phyloP scores from a whole-genome alignment of 2,888 invertebrate species.

The Aelia acuminata region DNA sequence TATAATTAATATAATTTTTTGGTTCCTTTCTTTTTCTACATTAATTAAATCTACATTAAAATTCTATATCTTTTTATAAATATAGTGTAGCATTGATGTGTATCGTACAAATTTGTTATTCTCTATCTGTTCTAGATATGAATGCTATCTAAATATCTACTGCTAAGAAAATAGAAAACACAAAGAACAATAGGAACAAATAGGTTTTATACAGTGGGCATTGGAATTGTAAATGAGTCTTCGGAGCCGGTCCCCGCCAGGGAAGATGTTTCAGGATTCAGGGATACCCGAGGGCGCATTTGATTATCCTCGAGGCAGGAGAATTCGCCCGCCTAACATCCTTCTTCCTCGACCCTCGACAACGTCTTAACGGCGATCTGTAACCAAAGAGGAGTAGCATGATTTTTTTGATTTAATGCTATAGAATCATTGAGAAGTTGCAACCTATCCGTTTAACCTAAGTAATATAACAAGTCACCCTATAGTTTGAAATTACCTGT shows the following conservation, averaged over 20 bases:
- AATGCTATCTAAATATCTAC: background rate
- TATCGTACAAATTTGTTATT: background rate
- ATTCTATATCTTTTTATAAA: too few relatives aligned
- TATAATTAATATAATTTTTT: too few relatives aligned
- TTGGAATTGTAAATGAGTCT: background rate
- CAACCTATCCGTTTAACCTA: too few relatives aligned
- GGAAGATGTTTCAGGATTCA: background rate
- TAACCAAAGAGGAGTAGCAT: too few relatives aligned
- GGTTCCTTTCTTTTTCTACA: too few relatives aligned
- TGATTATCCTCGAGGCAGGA: background rate
- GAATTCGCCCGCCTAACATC: background rate
- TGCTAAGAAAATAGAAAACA: background rate
- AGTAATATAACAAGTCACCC: too few relatives aligned
- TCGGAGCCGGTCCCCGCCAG: background rate
- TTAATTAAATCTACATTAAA: too few relatives aligned
- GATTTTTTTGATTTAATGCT: too few relatives aligned
- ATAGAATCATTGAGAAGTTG: too few relatives aligned
- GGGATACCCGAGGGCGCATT: background rate
- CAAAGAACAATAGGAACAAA: background rate
- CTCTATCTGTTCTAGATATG: background rate
- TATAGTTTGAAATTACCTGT: too few relatives aligned
- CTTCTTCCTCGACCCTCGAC: background rate
- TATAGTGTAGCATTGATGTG: too few relatives aligned
- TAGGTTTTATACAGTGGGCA: background rate
- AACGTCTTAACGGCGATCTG: too few relatives aligned